Base-by-base conservation (phyloP, 2,888 invertebrate species). In the Hybos culiciformis region DNA sequence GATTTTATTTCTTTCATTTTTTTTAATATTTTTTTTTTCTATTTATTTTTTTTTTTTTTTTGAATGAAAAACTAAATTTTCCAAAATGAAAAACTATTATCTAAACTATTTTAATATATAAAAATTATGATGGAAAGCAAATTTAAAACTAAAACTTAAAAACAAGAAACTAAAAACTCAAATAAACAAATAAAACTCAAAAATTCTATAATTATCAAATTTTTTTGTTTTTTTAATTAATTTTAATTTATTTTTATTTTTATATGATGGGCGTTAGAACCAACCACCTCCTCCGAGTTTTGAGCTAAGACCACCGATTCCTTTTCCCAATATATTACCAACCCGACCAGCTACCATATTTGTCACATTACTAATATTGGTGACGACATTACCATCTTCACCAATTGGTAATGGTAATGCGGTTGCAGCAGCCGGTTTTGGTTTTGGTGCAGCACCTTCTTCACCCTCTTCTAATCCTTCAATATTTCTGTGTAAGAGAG, bases 311-410 rank as follows among this genome's bases (percentile, higher is more conserved):
- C 90, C 88, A 52, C 90, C 90, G 56, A 91, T 81, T 53, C 90
- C 85, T 62, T 88, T 86, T 41, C 90, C 90, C 56, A 90, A 82
- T 65, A 90, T 82, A 68, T 85, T 87, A 55, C 88, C 87, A 57
- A 91, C 81, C 69, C 85, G 74, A 43, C 88, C 90, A 50, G 86
- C 87, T 50, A 88, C 84, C 58, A 86, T 83, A 50, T 83, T 83
- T 31, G 85, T 82, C 19, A 85, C 83, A 58, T 81, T 82, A 52
- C 79, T 79, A 48, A 83, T 72, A 61, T 85, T 86, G 39, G 52
- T 49, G 18, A 83, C 78, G 54, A 74, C 72, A 62, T 77, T 84
- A 26, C 79, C 83, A 58, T 78, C 78, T 57, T 78, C 78, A 44
- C 80, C 78, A 42, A 79, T 51, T 37, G 53, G 54, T 44, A 52